These are phyloP conservation scores for Chelmon rostratus DNA, from an alignment of 2,797 vertebrate species.

Conservation along the genomic window DNA sequence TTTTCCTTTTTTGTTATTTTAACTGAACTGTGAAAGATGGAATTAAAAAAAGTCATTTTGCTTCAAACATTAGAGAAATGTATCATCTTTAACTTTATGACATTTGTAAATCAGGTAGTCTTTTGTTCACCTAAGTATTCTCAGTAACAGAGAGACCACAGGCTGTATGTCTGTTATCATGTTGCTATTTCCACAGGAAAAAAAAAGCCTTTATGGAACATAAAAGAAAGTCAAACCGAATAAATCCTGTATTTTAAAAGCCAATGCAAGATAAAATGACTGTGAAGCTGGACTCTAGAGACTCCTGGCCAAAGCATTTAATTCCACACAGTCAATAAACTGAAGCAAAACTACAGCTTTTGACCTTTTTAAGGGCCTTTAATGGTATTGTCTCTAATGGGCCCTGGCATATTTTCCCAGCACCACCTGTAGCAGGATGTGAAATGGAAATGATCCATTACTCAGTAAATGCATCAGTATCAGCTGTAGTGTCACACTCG, in stretches of 20 bases:
- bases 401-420: conserved; percentile 19
- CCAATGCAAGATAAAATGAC: neutral
- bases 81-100: no score
- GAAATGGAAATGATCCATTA: conserved; percentile 43
- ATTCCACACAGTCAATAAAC: neutral
- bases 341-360: conserved; percentile 4
- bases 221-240: neutral
- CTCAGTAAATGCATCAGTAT: conserved; percentile 43
- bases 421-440: conserved; percentile 31
- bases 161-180: no score
- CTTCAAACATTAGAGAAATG: no score
- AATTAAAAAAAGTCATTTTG: no score
- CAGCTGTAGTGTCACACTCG: conserved; percentile 28
- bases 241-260: neutral
- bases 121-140: no score
- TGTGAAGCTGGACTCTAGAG: neutral
- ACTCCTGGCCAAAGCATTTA: neutral
- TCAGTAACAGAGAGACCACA: no score
- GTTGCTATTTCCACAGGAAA: no score
- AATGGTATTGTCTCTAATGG: conserved; percentile 34
- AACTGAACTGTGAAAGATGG: no score
- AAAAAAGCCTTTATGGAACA: neutral
- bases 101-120: no score
- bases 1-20: no score
- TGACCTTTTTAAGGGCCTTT: conserved; percentile 27